Evolutionary conservation across 2,797 vertebrate genomes (phyloP).

Genomic region (Paratrypauchen microcephalus): DNA sequence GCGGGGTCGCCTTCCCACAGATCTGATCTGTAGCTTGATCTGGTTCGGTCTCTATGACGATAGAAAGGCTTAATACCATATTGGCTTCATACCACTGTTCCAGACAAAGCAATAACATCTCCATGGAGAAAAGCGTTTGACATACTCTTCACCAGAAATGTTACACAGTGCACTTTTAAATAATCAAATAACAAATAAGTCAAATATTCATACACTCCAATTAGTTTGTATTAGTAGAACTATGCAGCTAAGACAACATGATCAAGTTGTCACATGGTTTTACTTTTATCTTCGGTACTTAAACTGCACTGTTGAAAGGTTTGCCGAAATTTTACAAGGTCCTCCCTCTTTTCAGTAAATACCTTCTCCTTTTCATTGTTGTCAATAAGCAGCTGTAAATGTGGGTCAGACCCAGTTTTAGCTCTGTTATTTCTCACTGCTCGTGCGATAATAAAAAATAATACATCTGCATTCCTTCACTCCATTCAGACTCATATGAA

Average conservation of each 20-base stretch:
- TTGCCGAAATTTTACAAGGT: constrained; percentile 36
- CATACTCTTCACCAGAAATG: too few species aligned
- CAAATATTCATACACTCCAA: too few species aligned
- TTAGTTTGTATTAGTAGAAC: constrained; percentile 15
- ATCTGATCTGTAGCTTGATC: too few species aligned
- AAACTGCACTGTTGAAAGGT: constrained; percentile 41
- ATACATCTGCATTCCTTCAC: constrained; percentile 22
- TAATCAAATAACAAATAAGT: too few species aligned
- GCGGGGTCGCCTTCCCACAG: too few species aligned
- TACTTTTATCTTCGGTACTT: constrained; percentile 4
- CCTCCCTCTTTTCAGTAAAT: constrained; percentile 25
- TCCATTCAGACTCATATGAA: constrained; percentile 7
- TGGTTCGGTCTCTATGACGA: too few species aligned
- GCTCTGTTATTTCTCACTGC: constrained; percentile 13
- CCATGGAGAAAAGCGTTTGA: too few species aligned
- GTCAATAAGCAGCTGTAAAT: constrained; percentile 29
- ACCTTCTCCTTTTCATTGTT: constrained; percentile 32
- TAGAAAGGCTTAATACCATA: too few species aligned
- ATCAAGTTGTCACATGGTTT: background rate
- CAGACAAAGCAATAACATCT: too few species aligned
- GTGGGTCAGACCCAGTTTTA: constrained; percentile 41
- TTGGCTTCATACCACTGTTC: too few species aligned
- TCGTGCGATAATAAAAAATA: constrained; percentile 20
- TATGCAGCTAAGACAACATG: constrained; percentile 10
- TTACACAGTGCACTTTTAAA: too few species aligned